phyloP scores from a whole-genome alignment of 2,797 vertebrate genomes.

The Sebastes umbrosus region DNA sequence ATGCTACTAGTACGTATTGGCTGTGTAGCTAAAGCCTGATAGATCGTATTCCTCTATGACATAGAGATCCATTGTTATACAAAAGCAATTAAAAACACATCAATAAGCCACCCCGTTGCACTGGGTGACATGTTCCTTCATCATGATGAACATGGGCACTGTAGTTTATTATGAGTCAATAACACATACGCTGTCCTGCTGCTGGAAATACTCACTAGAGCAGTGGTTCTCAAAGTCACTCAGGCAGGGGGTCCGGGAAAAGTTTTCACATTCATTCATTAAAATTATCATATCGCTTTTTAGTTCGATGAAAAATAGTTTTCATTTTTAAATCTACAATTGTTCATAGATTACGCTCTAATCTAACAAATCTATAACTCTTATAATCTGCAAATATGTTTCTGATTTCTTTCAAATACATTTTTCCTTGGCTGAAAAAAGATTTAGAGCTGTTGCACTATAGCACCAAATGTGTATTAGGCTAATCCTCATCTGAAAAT shows the following conservation, averaged over 20 bases:
- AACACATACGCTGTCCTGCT: not conserved
- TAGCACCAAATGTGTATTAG: not conserved
- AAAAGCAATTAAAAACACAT: not conserved
- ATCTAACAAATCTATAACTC: no score
- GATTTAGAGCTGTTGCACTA: no score
- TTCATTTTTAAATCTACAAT: no score
- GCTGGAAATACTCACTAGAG: not conserved
- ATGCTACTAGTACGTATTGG: not conserved
- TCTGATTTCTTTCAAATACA: no score
- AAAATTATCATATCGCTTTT: no score
- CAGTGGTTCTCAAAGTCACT: no score
- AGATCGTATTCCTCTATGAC: not conserved
- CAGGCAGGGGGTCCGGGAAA: accelerated
- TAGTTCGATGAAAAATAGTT: no score
- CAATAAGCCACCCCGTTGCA: not conserved
- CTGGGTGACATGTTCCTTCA: not conserved
- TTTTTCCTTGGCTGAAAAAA: no score
- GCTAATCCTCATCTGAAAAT: not conserved
- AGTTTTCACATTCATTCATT: no score
- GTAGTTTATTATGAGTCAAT: not conserved
- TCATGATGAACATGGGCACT: not conserved
- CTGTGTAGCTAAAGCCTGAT: not conserved
- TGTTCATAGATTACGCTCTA: no score
- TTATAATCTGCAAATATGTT: no score
- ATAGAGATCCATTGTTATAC: not conserved